Percentiles rank a stretch among this genome's conserved stretches.
Evolutionary conservation across 2,113 vertebrate species (phyloP).

Genomic region (Mohoua ochrocephala): DNA sequence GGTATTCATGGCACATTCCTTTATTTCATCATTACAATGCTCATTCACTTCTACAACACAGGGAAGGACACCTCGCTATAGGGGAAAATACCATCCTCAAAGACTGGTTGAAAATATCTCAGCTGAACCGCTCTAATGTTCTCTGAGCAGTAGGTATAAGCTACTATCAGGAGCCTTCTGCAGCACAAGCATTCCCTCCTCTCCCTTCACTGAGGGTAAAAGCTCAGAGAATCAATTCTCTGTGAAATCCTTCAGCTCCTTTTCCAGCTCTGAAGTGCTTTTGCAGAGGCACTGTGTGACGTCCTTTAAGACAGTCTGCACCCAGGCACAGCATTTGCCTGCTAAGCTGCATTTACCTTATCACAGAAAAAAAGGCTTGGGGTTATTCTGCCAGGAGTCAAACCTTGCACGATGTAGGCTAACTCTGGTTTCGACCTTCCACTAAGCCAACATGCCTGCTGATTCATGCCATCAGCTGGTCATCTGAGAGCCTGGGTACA

Average conservation of each 20-base stretch:
- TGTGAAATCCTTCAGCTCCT: constrained; percentile 10
- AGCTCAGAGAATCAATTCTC: constrained; percentile 18
- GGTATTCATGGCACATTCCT: background rate
- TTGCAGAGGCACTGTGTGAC: background rate
- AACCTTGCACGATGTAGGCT: background rate
- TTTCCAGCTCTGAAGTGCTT: background rate
- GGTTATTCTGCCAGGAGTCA: background rate
- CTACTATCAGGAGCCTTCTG: background rate
- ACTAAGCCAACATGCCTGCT: background rate
- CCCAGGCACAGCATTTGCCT: background rate
- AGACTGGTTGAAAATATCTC: background rate
- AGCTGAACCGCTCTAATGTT: background rate
- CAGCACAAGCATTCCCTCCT: background rate
- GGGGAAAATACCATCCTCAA: background rate
- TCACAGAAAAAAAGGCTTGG: background rate
- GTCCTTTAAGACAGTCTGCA: background rate
- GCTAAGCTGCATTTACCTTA: background rate
- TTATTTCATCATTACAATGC: background rate
- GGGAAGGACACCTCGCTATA: background rate
- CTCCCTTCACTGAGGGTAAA: background rate
- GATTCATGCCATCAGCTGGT: background rate
- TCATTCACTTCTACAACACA: background rate
- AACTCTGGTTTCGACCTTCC: background rate
- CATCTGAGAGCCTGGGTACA: background rate
- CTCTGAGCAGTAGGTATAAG: background rate